Base-by-base conservation (phyloP, 1,140 invertebrate species). In the Bicyclus anynana region DNA sequence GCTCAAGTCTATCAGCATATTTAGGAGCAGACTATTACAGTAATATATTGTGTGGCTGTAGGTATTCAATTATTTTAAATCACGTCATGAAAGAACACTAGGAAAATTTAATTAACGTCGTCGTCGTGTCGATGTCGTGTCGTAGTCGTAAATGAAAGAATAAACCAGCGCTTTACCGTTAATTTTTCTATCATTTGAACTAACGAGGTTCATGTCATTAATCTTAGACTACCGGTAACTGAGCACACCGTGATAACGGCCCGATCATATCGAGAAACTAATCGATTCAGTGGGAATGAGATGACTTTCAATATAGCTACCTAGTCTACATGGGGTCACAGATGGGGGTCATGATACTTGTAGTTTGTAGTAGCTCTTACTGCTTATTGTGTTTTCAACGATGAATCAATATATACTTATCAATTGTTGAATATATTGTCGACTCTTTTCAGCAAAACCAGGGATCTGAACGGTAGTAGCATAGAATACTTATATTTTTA, bases 161-260 rank as follows among this genome's bases (percentile, higher is more conserved):
- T n/a, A 20, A 1, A 1, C 2, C n/a, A n/a, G n/a, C n/a, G n/a
- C 42, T 33, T 33, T 44, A 70, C 37, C 5, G 55, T 17, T 50
- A 5, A 69, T 74, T 74, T 77, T 74, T 77, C 58, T 69, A 71
- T 54, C 62, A 65, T 64, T 73, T 67, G 65, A 72, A 72, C 71
- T 69, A 72, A 72, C 72, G 65, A 68, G 46, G 38, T 48, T 62
- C 29, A 44, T 72, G 73, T 74, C 72, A 77, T 77, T 77, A 74
- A 77, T 77, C 74, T 77, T 48, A 38, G 57, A 74, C 72, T 74
- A 77, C 74, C 62, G 74, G 71, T 74, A 77, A 72, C 72, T 70
- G 68, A 59, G 69, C 68, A 73, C 64, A 69, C 65, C n/a, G 42
- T 67, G 42, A 44, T 72, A 67, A 69, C 72, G 67, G 71, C 62